Evolutionary conservation across 2,797 vertebrate genomes (phyloP).

Genomic region (Melanogrammus aeglefinus): DNA sequence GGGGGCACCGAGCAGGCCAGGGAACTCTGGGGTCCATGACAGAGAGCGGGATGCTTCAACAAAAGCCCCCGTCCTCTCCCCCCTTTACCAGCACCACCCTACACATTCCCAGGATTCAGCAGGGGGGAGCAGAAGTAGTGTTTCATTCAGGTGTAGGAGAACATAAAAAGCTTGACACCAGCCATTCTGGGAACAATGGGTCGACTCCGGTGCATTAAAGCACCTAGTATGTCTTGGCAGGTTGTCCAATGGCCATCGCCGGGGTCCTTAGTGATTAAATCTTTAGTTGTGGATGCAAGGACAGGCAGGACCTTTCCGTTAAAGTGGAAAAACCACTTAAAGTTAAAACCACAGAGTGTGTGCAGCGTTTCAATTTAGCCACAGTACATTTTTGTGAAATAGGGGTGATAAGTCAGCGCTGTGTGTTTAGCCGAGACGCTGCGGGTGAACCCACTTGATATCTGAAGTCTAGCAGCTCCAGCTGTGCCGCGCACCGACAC

Average conservation of each 20-base stretch:
- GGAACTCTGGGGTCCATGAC: constrained; percentile 62
- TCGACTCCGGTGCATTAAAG: constrained; percentile 43
- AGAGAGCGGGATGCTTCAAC: constrained; percentile 63
- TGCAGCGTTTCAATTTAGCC: too few species aligned
- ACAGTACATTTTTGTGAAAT: too few species aligned
- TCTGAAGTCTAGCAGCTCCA: too few species aligned
- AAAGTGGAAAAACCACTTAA: too few species aligned
- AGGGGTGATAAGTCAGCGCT: too few species aligned
- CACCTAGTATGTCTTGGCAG: constrained; percentile 30
- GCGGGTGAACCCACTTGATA: too few species aligned
- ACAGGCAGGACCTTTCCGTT: too few species aligned
- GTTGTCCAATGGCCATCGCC: constrained; percentile 1
- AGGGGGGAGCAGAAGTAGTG: constrained; percentile 47
- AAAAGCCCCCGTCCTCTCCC: constrained; percentile 46
- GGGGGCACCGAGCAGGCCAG: constrained; percentile 57
- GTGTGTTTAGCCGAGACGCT: too few species aligned
- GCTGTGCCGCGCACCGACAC: neutral
- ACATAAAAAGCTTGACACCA: constrained; percentile 28
- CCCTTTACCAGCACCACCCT: constrained; percentile 31
- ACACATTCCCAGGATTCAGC: constrained; percentile 52
- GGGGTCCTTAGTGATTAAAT: constrained; percentile 55
- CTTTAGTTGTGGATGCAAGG: constrained; percentile 8
- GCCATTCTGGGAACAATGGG: constrained; percentile 45
- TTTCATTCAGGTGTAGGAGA: constrained; percentile 67
- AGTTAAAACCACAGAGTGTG: too few species aligned